phyloP scores from a whole-genome alignment of 2,888 invertebrate species.

The Heteromyza rotundicornis region DNA sequence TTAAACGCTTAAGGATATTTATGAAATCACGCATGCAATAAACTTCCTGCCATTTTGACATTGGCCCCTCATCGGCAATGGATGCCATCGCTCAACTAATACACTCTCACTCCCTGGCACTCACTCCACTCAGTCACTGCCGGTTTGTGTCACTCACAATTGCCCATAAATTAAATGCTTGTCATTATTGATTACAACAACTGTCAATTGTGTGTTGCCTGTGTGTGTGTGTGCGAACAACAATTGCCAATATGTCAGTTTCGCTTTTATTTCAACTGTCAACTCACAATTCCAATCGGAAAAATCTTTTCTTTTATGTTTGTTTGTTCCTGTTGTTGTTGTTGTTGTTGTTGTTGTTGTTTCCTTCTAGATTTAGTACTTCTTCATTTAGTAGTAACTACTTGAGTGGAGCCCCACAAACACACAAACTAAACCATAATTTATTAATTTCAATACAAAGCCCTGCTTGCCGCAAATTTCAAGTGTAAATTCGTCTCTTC shows the following conservation, averaged over 20 bases:
- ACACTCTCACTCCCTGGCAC: no score
- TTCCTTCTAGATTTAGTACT: background rate
- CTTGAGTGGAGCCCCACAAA: no score
- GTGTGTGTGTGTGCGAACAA: conserved; percentile 21
- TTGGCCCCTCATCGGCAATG: no score
- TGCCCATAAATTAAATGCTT: conserved; percentile 43
- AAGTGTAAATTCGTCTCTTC: conserved; percentile 30
- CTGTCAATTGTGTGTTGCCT: conserved; percentile 38
- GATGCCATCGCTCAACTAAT: no score
- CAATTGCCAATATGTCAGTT: conserved; percentile 21
- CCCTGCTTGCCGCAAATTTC: conserved; percentile 20
- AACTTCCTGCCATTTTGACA: background rate
- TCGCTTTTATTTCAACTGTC: conserved; percentile 36
- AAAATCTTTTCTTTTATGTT: no score
- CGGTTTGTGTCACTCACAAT: conserved; percentile 8
- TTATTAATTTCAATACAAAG: conserved; percentile 20
- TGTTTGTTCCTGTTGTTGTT: background rate
- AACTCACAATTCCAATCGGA: no score
- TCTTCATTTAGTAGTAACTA: no score
- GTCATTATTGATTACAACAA: conserved; percentile 45
- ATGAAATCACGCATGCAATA: no score
- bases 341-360: conserved; percentile 24
- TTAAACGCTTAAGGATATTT: no score
- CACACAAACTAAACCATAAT: conserved; percentile 32
- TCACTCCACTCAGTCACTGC: no score